A percentile compares a stretch with the other conserved stretches of the same genome.
Conservation (phyloP, 2,113 vertebrate species). For the Etheostoma cragini region DNA sequence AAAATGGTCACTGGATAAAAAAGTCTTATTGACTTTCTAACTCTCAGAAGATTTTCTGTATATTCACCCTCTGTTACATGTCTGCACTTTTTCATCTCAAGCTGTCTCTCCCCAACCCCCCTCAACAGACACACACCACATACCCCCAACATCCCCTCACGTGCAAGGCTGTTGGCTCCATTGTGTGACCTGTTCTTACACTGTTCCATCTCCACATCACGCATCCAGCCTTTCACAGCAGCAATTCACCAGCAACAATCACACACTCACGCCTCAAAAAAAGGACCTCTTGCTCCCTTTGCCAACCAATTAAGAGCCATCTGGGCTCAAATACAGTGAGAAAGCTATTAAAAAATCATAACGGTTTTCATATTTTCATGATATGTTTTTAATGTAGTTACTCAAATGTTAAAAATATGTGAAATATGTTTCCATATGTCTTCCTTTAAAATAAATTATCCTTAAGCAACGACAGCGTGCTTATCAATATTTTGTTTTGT, state of each 20-base stretch:
- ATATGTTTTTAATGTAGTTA: constrained; percentile 45
- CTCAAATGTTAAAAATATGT: constrained; percentile 23
- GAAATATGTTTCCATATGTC: constrained; percentile 9
- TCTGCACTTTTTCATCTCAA: constrained; percentile 83
- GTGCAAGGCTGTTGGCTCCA: constrained; percentile 89
- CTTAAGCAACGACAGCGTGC: background rate
- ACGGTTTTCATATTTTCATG: constrained; percentile 48
- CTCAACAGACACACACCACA: constrained; percentile 68
- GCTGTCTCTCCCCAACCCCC: constrained; percentile 73
- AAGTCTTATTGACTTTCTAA: constrained; percentile 18
- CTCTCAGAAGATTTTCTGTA: constrained; percentile 38
- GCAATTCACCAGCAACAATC: constrained; percentile 96
- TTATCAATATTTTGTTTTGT: constrained; percentile 51
- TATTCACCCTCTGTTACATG: constrained; percentile 65
- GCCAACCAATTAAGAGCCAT: constrained; percentile 97
- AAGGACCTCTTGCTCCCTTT: constrained; percentile 91
- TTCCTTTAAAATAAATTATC: constrained; percentile 4
- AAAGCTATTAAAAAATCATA: constrained; percentile 64
- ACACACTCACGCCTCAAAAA: constrained; percentile 94
- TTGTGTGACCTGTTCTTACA: constrained; percentile 92
- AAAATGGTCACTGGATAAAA: background rate
- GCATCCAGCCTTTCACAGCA: constrained; percentile 91
- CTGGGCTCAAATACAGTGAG: constrained; percentile 86
- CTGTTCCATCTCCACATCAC: constrained; percentile 89
- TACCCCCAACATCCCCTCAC: constrained; percentile 63